Percentiles rank a stretch among this genome's conserved stretches.
These are phyloP conservation scores for Ciconia stormi DNA, from an alignment of 2,113 vertebrate species.

Conservation along the genomic window DNA sequence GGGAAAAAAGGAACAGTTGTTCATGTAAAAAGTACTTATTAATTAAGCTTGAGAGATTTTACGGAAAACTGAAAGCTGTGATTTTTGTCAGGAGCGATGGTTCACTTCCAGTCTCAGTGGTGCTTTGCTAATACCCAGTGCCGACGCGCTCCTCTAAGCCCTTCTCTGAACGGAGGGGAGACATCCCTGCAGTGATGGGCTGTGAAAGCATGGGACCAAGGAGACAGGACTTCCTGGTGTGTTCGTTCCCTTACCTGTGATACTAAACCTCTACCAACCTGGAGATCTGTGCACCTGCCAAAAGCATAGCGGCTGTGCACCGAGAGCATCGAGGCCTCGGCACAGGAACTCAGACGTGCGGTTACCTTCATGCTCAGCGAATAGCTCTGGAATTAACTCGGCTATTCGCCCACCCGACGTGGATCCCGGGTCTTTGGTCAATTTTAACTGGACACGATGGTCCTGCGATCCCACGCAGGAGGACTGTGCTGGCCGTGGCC, in stretches of 20 bases:
- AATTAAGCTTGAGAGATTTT: neutral
- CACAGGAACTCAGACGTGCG: fast-evolving
- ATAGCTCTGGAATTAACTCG: fast-evolving
- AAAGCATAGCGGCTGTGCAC: fast-evolving
- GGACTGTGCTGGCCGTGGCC: too few relatives aligned
- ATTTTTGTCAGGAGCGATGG: neutral
- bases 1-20: neutral
- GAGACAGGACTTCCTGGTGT: fast-evolving
- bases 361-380: fast-evolving
- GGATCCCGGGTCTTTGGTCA: fast-evolving
- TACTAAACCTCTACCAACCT: fast-evolving
- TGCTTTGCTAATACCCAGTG: neutral
- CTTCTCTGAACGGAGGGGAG: fast-evolving
- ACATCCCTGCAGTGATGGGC: fast-evolving
- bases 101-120: fast-evolving
- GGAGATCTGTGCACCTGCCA: neutral
- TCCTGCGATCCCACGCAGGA: fast-evolving
- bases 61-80: fast-evolving
- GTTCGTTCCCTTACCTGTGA: fast-evolving
- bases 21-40: neutral
- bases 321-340: fast-evolving
- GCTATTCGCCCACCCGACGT: fast-evolving
- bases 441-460: fast-evolving
- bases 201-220: fast-evolving
- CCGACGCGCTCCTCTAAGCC: fast-evolving